A percentile compares a stretch with the other conserved stretches of the same genome.
phyloP scores from a whole-genome alignment of 2,113 vertebrate species.

The Dasyornis broadbenti region DNA sequence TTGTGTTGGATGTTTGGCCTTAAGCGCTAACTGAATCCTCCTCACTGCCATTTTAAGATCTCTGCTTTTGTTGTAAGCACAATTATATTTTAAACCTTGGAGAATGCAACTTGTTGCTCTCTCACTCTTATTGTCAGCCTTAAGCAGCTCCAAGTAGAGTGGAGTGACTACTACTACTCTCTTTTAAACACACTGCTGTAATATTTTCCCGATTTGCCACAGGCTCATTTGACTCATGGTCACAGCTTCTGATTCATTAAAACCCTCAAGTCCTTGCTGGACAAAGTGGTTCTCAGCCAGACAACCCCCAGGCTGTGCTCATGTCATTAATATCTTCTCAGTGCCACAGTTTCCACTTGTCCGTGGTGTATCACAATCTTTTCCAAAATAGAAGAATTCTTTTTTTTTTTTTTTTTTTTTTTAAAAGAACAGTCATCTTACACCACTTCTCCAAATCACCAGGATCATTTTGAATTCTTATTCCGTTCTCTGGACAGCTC shows the following conservation, averaged over 20 bases:
- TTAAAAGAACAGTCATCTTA: neutral
- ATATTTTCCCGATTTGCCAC: neutral
- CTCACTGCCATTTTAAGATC: neutral
- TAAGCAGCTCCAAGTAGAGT: neutral
- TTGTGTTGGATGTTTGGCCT: neutral
- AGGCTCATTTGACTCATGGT: neutral
- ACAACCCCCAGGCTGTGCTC: neutral
- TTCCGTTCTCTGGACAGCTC: neutral
- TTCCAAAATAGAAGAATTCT: neutral
- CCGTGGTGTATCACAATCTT: neutral
- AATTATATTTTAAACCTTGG: neutral
- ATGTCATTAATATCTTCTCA: neutral
- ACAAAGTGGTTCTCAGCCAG: neutral
- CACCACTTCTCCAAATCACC: neutral
- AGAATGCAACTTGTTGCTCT: neutral
- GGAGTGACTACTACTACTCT: neutral
- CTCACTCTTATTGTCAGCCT: neutral
- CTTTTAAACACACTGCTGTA: neutral
- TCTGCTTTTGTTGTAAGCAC: neutral
- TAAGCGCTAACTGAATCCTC: neutral
- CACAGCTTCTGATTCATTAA: neutral
- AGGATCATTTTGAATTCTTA: neutral
- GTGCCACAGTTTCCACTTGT: neutral
- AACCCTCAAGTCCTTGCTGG: neutral
- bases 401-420: neutral